phyloP scores from a whole-genome alignment of 2,888 invertebrate species.

The Oxystoma pomonae region DNA sequence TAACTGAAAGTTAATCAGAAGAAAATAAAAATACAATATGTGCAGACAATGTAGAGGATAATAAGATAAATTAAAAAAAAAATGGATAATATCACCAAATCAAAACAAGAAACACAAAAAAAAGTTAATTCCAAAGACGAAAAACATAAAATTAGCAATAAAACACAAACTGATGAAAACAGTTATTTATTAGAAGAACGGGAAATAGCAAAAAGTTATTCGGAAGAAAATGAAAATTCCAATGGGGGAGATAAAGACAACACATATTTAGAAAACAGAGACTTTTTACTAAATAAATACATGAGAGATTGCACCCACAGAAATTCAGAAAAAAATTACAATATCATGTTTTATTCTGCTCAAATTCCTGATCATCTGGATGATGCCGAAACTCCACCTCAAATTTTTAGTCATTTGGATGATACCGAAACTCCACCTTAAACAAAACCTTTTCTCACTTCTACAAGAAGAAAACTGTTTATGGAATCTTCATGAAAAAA shows the following conservation, averaged over 20 bases:
- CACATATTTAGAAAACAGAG: neutral
- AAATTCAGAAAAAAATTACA: neutral
- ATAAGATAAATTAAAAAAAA: no score
- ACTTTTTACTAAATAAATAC: neutral
- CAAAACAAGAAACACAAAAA: no score
- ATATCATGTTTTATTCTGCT: neutral
- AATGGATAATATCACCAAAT: no score
- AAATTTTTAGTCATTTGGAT: neutral
- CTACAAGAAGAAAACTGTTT: no score
- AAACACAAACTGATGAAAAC: no score
- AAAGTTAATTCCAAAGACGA: no score
- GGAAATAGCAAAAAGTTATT: neutral
- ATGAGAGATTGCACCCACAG: neutral
- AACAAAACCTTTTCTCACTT: no score
- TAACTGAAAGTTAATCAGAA: no score
- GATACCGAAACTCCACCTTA: neutral
- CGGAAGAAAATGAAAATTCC: neutral
- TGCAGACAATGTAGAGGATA: no score
- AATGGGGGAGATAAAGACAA: neutral
- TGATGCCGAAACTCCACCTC: neutral
- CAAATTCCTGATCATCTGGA: neutral
- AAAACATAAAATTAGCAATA: no score
- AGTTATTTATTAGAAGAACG: neutral
- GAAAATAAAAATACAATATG: no score
- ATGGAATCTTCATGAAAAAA: neutral